Evolutionary conservation across 2,888 invertebrate genomes (phyloP).

Genomic region (Cheilosia vulpina): DNA sequence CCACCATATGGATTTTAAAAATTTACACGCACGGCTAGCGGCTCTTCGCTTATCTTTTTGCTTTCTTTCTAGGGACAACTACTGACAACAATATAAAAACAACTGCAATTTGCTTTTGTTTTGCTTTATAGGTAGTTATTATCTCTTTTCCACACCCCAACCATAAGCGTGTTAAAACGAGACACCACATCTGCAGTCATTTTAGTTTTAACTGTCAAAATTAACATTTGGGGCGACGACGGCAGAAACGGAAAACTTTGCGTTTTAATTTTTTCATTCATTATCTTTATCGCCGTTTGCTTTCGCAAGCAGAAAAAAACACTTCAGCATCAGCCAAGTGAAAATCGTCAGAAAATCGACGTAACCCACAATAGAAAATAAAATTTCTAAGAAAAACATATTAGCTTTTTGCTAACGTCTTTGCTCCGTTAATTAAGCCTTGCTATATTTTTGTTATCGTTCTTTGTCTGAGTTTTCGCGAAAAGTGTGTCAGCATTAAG

Average conservation of each 20-base stretch:
- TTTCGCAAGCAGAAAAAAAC: conserved; percentile 53
- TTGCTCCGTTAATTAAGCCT: conserved; percentile 22
- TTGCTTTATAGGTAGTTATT: conserved; percentile 40
- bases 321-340: conserved; percentile 46
- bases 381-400: conserved; percentile 23
- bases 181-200: conserved; percentile 64
- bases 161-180: conserved; percentile 21
- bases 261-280: conserved; percentile 54
- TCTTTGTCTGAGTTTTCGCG: conserved; percentile 13
- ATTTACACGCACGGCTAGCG: not conserved
- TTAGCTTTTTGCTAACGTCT: conserved; percentile 18
- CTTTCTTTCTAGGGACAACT: not conserved
- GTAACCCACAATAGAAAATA: conserved; percentile 22
- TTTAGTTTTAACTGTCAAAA: conserved; percentile 68
- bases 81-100: conserved; percentile 38
- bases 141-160: conserved; percentile 1
- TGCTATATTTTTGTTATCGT: conserved; percentile 27
- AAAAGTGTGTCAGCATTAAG: conserved; percentile 57
- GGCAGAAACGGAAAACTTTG: conserved; percentile 33
- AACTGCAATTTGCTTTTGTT: conserved; percentile 69
- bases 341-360: conserved; percentile 57
- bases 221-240: conserved; percentile 26
- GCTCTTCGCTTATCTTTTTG: conserved; percentile 7
- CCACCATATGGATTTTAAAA: too few relatives aligned
- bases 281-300: conserved; percentile 60